Conservation (phyloP, 1,140 invertebrate genomes). For the Drosophila leontia region DNA sequence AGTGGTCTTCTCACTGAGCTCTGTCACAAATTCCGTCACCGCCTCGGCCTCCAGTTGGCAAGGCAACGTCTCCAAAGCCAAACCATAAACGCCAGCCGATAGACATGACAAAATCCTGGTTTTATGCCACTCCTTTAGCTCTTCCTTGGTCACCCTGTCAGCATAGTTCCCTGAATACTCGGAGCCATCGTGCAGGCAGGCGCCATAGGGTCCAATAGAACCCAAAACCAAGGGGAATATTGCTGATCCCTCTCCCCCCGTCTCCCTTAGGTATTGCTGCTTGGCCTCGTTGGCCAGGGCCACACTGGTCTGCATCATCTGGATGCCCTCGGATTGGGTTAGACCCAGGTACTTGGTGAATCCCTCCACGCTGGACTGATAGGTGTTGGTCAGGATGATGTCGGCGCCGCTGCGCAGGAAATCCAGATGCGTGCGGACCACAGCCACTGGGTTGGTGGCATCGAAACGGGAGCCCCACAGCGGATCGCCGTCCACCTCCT, state of each 20-base stretch:
- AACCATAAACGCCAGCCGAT: constrained; percentile 90
- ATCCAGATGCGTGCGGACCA: constrained; percentile 91
- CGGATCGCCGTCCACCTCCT: constrained; percentile 90
- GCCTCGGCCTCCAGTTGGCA: constrained; percentile 92
- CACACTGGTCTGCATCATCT: constrained; percentile 90
- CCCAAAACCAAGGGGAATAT: constrained; percentile 89
- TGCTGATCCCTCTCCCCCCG: background rate
- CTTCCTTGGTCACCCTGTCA: constrained; percentile 88
- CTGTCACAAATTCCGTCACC: constrained; percentile 90
- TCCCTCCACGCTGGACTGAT: constrained; percentile 93
- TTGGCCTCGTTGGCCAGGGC: constrained; percentile 86
- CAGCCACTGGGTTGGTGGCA: constrained; percentile 89
- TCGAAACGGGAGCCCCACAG: constrained; percentile 93
- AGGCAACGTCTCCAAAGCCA: constrained; percentile 96
- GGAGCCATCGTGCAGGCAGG: constrained; percentile 93
- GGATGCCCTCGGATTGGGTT: constrained; percentile 87
- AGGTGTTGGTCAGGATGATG: constrained; percentile 94
- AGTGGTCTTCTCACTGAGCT: constrained; percentile 89
- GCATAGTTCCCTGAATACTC: constrained; percentile 95
- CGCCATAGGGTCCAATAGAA: constrained; percentile 96
- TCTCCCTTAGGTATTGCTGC: constrained; percentile 49
- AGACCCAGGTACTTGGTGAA: constrained; percentile 90
- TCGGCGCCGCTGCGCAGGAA: constrained; percentile 93
- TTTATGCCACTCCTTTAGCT: constrained; percentile 92
- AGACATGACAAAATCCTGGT: constrained; percentile 91